Base-by-base conservation (phyloP, 2,888 invertebrate species). In the Ommatoiulus sabulosus region DNA sequence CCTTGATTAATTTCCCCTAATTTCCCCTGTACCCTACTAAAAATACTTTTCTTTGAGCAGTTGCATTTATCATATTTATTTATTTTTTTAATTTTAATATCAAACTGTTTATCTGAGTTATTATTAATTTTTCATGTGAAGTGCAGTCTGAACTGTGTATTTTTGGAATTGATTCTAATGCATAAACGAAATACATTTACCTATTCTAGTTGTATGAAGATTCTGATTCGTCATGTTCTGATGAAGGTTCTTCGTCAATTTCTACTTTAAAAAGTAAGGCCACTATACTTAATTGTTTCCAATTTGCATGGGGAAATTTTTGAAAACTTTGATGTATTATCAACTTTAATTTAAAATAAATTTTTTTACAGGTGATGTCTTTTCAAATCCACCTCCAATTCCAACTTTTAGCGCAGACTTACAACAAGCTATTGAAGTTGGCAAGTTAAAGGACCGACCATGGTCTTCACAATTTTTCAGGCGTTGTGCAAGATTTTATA, bases 311-410 rank as follows among this genome's bases (percentile, higher is more conserved):
- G 17, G 15, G 17, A 52, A 52, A 52, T 52, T 17, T 35, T 35
- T 15, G 3, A 52, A 1, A 52, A 52, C 52, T 1, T 17, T 0
- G 35, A 12, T 44, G 10, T n/a, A 17, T 43, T 86, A 1, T 46
- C 1, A 86, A 44, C 4, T n/a, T 85, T 85, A 15, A n/a, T 43
- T 85, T 15, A 4, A n/a, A 2, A 5, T 44, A n/a, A n/a, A 44
- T 85, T n/a, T 17, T 86, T 46, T 7, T 52, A 35, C 43, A 88
- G 87, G 72, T 20, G 72, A 72, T 24, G n/a, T 87, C 3, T 24
- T 89, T 72, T 87, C 89, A 24, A 87, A 24, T 15, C 89, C 89
- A 17, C 87, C 89, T 44, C 89, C 89, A 17, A 87, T 89, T 63
- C 89, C 89, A 24, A 57, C 80, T 8, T 72, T 89, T 44, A 87